Base-by-base conservation (phyloP, 2,888 invertebrate genomes). In the Meganola albula region DNA sequence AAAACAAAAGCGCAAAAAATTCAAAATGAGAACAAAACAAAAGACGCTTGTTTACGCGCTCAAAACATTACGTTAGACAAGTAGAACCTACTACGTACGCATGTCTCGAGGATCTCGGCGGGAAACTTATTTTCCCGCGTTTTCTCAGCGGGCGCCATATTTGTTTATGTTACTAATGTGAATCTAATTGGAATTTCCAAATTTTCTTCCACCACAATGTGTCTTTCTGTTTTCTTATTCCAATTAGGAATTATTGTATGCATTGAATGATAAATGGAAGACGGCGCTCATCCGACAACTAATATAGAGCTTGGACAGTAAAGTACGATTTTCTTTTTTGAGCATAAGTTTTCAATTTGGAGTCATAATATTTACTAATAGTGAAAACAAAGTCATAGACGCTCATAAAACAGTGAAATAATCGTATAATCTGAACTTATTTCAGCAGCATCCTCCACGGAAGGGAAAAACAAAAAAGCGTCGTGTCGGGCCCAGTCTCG, bases 61-160 rank as follows among this genome's bases (percentile, higher is more conserved):
- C 55, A 72, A 75, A 76, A 77, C 77, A 73, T 63, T 62, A 64
- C 70, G 68, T 73, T 72, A n/a, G n/a, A n/a, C n/a, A n/a, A n/a
- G n/a, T n/a, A n/a, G n/a, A n/a, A n/a, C n/a, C n/a, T n/a, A n/a
- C n/a, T n/a, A 67, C 67, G 73, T 73, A 80, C 82, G 80, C 79
- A 68, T 69, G 75, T 77, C 78, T 72, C 73, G 66, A 66, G 62
- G 51, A 40, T 62, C 61, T 69, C 60, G 74, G 82, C 82, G 82
- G 80, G 82, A 80, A 83, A 80, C 68, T 74, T 70, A 73, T 74
- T 83, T 82, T 82, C 80, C 83, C 83, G 83, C 83, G 73, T 75
- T 82, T 79, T 74, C 65, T 52, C 53, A 37, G 25, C 44, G 32
- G 57, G 49, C 66, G 68, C 72, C 72, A 68, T 70, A 60, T 68